These are phyloP conservation scores for Nasonia oneida DNA, from an alignment of 2,888 invertebrate species.

Conservation along the genomic window DNA sequence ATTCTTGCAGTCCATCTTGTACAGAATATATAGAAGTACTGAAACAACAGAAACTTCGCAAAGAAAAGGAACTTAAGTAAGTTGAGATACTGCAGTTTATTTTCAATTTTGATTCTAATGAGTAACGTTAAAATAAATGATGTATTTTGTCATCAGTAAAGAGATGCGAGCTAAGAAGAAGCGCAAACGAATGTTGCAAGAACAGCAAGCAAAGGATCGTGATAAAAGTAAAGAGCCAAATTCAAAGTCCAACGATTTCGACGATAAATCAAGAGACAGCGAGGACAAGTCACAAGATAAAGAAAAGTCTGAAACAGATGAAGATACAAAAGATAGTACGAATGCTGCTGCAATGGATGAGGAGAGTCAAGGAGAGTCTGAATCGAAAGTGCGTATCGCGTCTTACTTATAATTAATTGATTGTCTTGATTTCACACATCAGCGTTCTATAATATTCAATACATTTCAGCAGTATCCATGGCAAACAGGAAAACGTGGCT, in stretches of 20 bases:
- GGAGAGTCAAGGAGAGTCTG: slow-evolving; percentile 69
- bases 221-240: slow-evolving; percentile 74
- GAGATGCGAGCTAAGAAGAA: slow-evolving; percentile 75
- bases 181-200: slow-evolving; percentile 75
- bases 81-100: slow-evolving; percentile 22
- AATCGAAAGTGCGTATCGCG: slow-evolving; percentile 71
- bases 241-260: slow-evolving; percentile 74
- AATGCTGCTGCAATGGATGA: slow-evolving; percentile 71
- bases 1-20: slow-evolving; percentile 88
- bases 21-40: slow-evolving; percentile 80
- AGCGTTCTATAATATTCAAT: slow-evolving; percentile 16
- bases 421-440: not conserved
- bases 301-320: slow-evolving; percentile 74
- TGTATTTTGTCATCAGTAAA: slow-evolving; percentile 64
- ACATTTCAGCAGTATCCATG: slow-evolving; percentile 82
- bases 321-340: slow-evolving; percentile 75
- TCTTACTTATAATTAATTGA: slow-evolving; percentile 34
- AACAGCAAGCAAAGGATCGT: slow-evolving; percentile 70
- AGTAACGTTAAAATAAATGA: not conserved
- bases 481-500: slow-evolving; percentile 86
- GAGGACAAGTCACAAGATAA: slow-evolving; percentile 54
- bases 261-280: slow-evolving; percentile 70
- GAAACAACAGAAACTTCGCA: slow-evolving; percentile 70
- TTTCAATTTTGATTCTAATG: not conserved
- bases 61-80: slow-evolving; percentile 73